Evolutionary conservation across 2,888 invertebrate genomes (phyloP).

Genomic region (Lasius fuliginosus): DNA sequence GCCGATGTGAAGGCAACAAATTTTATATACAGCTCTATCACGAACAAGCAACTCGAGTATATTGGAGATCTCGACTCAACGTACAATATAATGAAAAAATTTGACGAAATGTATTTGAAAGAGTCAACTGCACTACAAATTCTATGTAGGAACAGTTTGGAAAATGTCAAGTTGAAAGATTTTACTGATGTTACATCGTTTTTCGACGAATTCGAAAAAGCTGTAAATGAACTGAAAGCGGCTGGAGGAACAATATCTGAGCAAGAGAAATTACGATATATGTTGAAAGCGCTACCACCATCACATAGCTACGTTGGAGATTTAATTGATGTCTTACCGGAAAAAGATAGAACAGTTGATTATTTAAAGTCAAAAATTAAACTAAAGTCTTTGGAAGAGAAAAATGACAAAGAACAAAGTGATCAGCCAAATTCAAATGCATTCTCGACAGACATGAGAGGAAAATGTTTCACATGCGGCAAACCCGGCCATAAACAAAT

Average conservation of each 20-base stretch:
- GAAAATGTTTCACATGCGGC: too few species aligned
- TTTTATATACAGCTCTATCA: slow-evolving; percentile 39
- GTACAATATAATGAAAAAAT: slow-evolving; percentile 44
- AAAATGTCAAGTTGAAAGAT: slow-evolving; percentile 44
- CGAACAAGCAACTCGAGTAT: slow-evolving; percentile 54
- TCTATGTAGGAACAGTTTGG: slow-evolving; percentile 34
- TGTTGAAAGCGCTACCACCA: slow-evolving; percentile 72
- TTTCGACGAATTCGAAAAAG: slow-evolving; percentile 48
- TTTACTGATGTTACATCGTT: slow-evolving; percentile 20
- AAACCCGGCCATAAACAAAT: too few species aligned
- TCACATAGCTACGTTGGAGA: slow-evolving; percentile 75
- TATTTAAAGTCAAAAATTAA: slow-evolving; percentile 66
- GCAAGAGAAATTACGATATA: slow-evolving; percentile 69
- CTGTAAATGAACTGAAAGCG: slow-evolving; percentile 29
- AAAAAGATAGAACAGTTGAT: slow-evolving; percentile 70
- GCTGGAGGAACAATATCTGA: slow-evolving; percentile 64
- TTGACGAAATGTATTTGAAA: slow-evolving; percentile 42
- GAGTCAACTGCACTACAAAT: slow-evolving; percentile 57
- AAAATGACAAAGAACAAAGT: background rate
- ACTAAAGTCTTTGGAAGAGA: background rate
- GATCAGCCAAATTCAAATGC: too few species aligned
- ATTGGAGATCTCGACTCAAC: slow-evolving; percentile 10
- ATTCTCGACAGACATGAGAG: too few species aligned
- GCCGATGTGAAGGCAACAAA: slow-evolving; percentile 69
- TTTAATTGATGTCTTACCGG: slow-evolving; percentile 70